Base-by-base conservation (phyloP, 2,797 vertebrate species). In the Miichthys miiuy region DNA sequence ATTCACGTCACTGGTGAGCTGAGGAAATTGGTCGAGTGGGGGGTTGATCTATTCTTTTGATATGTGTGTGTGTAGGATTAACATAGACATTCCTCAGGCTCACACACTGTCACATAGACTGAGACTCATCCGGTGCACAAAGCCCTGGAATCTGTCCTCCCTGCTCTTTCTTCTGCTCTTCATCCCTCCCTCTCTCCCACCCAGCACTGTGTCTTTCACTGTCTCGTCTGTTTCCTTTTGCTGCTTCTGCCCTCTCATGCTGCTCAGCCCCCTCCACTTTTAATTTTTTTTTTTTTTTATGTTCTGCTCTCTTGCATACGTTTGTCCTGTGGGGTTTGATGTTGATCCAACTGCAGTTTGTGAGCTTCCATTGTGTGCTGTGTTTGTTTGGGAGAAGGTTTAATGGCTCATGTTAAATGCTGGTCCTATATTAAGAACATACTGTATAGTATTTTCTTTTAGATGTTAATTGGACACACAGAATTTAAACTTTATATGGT, bases 1-100 rank as follows among this genome's bases (percentile, higher is more conserved):
- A 56, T 87, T 87, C 74, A 81, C 52, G 5, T 80, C 68, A 72
- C 71, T 52, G 41, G 52, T 30, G 21, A 51, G 46, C 68, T 42
- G 63, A 75, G 70, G 52, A 85, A 83, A 76, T 72, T 38, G 46
- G 44, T 18, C 12, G 1, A 57, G 41, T 30, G 42, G 18, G 3
- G 68, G 47, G 38, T 75, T 78, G 68, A 84, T 85, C 69, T 88
- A 13, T 74, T 86, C 81, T 84, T 87, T 87, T 82, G 72, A 75
- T 82, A 78, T 73, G 71, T 75, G 68, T 78, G 67, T 80, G 84
- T 81, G 62, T 44, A 25, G 73, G 85, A 91, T 94, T 93, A 92
- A 78, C 80, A 57, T 70, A 77, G 85, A 89, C 89, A 93, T 94
- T 94, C 92, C 92, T 92, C 77, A 69, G 81, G 85, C 90, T 89